These are phyloP conservation scores for Drosophila kikkawai DNA, from an alignment of 1,140 invertebrate species.

Conservation along the genomic window DNA sequence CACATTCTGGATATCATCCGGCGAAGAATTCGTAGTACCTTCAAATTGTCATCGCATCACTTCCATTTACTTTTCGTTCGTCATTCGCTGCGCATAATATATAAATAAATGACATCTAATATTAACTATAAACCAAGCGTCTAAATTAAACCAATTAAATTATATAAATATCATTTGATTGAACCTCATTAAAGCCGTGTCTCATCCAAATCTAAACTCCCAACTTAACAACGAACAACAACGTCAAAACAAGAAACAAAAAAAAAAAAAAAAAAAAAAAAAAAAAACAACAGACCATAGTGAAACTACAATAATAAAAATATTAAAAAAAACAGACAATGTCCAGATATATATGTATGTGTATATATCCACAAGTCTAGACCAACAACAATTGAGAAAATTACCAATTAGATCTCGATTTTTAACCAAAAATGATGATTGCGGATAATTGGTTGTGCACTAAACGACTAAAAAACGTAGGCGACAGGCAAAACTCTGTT, in stretches of 20 bases:
- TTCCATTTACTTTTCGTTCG: constrained; percentile 6
- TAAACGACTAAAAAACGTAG: constrained; percentile 43
- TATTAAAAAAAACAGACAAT: constrained; percentile 5
- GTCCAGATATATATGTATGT: constrained; percentile 3
- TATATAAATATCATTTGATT: constrained; percentile 28
- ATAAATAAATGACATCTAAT: constrained; percentile 56
- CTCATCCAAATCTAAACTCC: constrained; percentile 33
- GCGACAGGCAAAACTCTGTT: constrained; percentile 2
- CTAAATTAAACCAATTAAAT: constrained; percentile 31
- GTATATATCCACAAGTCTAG: constrained; percentile 11
- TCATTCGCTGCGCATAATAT: constrained; percentile 58
- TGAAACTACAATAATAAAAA: constrained; percentile 4
- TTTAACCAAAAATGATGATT: constrained; percentile 84
- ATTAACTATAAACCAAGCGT: constrained; percentile 48
- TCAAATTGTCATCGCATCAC: constrained; percentile 1
- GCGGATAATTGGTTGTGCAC: constrained; percentile 85
- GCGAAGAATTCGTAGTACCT: constrained; percentile 19
- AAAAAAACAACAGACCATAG: constrained; percentile 15
- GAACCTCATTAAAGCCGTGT: constrained; percentile 16
- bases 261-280: constrained; percentile 2
- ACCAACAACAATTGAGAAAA: constrained; percentile 61
- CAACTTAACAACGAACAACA: constrained; percentile 21
- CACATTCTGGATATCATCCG: constrained; percentile 1
- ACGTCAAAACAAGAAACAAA: constrained; percentile 23
- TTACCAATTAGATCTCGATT: constrained; percentile 79